Evolutionary conservation across 1,140 invertebrate genomes (phyloP).

Genomic region (Latrodectus geometricus): DNA sequence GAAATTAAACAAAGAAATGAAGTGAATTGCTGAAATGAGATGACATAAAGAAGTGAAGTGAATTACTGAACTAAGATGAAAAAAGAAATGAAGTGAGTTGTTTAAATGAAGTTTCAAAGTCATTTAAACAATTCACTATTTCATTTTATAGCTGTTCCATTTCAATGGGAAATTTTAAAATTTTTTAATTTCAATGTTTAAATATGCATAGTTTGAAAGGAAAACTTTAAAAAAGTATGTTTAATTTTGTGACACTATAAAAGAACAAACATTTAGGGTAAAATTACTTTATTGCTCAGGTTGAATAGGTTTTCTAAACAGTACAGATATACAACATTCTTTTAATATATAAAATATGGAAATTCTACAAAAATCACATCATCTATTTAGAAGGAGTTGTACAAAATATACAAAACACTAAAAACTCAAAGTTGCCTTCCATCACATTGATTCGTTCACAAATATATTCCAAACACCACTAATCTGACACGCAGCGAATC

Average conservation of each 20-base stretch:
- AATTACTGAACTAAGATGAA: too few species aligned
- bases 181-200: neutral
- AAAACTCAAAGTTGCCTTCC: neutral
- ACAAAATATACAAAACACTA: constrained; percentile 6
- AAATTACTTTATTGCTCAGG: constrained; percentile 12
- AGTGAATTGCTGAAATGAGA: too few species aligned
- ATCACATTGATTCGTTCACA: too few species aligned
- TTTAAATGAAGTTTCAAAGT: too few species aligned
- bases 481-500: too few species aligned
- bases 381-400: neutral
- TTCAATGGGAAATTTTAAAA: too few species aligned
- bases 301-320: neutral
- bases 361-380: neutral
- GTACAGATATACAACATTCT: neutral
- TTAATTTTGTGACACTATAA: neutral
- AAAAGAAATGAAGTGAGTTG: too few species aligned
- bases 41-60: too few species aligned
- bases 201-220: neutral
- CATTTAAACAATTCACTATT: too few species aligned
- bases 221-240: neutral
- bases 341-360: neutral
- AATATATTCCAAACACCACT: too few species aligned
- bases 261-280: neutral
- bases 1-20: too few species aligned
- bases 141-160: too few species aligned